Base-by-base conservation (phyloP, 2,113 vertebrate genomes). In the Rhegmatorhina hoffmannsi region DNA sequence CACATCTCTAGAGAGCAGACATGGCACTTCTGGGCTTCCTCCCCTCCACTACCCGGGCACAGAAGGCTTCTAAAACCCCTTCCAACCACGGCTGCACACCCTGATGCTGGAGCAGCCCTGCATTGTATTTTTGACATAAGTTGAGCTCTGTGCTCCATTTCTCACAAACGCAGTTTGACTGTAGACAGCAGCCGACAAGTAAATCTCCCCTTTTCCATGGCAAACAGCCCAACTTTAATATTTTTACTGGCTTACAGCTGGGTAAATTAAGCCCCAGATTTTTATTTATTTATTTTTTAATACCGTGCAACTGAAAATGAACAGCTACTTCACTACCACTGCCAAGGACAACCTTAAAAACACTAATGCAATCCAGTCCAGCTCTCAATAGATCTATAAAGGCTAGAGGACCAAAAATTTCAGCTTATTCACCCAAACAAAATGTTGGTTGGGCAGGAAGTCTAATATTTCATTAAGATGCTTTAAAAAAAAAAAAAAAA, bases 281-380 rank as follows among this genome's bases (percentile, higher is more conserved):
- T 94, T 96, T 96, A 90, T 96, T 96, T 95, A 96, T 97, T 96
- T 96, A 90, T 96, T 97, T 96, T 97, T 96, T 92, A 97, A 82
- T 96, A 58, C 92, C 7, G 72, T 84, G 91, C 87, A 97, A 85
- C 90, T 97, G 93, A 97, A 97, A 98, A 98, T 97, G 95, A 97
- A 96, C 84, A 97, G 93, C 67, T 95, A 97, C 90, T 98, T 97
- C 88, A 92, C 77, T 91, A 73, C 0, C 4, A 74, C 84, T 97
- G 96, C 91, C 95, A 97, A 96, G 58, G 78, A 97, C 67, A 97
- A 91, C 85, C 94, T 97, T 96, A 96, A 95, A 84, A 70, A 89
- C 81, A 95, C 68, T 88, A 97, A 96, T 93, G 78, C 58, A 86
- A 96, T 94, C 90, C 95, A 97, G 92, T 94, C 44, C 94, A 93